Percentiles rank a stretch among this genome's conserved stretches.
These are phyloP conservation scores for Cisticola juncidis DNA, from an alignment of 2,113 vertebrate genomes.

Conservation along the genomic window DNA sequence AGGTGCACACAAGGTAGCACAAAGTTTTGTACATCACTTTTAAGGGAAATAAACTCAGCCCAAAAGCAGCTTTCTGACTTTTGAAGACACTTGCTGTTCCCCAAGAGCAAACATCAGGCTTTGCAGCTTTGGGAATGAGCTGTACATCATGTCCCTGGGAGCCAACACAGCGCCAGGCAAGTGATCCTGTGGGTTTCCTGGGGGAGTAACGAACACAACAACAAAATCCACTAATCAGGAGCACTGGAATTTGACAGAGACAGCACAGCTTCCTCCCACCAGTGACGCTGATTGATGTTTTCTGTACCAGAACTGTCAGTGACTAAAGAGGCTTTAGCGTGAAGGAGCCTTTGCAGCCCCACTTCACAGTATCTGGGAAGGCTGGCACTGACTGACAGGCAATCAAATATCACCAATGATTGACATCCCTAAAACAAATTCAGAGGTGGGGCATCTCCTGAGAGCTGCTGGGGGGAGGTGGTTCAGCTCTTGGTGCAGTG, in stretches of 20 bases:
- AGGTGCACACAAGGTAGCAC: background rate
- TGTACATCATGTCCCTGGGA: background rate
- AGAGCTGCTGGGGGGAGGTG: background rate
- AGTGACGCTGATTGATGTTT: slow-evolving; percentile 64
- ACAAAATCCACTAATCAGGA: slow-evolving; percentile 4
- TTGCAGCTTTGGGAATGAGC: background rate
- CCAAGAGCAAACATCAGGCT: background rate
- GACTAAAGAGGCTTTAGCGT: slow-evolving; percentile 46
- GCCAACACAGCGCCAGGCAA: background rate
- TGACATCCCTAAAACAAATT: slow-evolving; percentile 51
- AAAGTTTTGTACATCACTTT: background rate
- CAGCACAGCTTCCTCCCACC: slow-evolving; percentile 36
- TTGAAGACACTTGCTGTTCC: background rate
- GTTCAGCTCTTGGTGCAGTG: background rate
- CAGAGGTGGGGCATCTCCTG: background rate
- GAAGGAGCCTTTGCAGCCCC: slow-evolving; percentile 6
- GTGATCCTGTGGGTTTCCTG: slow-evolving; percentile 7
- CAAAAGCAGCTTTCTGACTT: background rate
- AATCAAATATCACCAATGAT: slow-evolving; percentile 8
- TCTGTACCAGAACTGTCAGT: slow-evolving; percentile 64
- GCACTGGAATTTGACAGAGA: slow-evolving; percentile 51
- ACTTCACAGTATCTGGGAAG: slow-evolving; percentile 34
- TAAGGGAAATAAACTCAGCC: background rate
- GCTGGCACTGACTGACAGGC: slow-evolving; percentile 51
- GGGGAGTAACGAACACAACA: background rate